Evolutionary conservation across 1,140 invertebrate genomes (phyloP).

Genomic region (Neodiprion virginianus): DNA sequence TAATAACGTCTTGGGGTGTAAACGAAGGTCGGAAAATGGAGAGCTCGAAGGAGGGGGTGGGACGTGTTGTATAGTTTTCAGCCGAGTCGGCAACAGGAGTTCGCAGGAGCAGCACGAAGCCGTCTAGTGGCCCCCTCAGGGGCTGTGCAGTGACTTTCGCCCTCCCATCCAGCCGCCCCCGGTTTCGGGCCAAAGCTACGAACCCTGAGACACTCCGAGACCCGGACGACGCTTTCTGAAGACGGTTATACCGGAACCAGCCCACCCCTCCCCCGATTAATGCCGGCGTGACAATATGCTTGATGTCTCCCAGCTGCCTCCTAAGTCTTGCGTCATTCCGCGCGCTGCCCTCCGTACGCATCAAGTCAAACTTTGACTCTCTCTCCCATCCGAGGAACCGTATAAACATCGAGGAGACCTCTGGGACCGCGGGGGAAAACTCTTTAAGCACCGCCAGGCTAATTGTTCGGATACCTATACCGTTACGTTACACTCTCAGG

Average conservation of each 20-base stretch:
- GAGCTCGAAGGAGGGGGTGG: neutral
- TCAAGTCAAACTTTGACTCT: slow-evolving; percentile 21
- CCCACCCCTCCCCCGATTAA: slow-evolving; percentile 24
- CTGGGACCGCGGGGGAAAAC: slow-evolving; percentile 30
- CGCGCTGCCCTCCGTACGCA: neutral
- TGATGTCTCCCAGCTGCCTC: slow-evolving; percentile 33
- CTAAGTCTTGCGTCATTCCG: slow-evolving; percentile 23
- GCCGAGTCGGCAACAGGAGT: slow-evolving; percentile 52
- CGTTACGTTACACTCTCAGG: slow-evolving; percentile 9
- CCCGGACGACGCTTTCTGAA: neutral
- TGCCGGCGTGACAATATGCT: slow-evolving; percentile 29
- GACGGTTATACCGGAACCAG: slow-evolving; percentile 21
- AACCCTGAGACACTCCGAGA: neutral
- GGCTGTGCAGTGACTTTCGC: slow-evolving; percentile 55
- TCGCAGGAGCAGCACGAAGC: slow-evolving; percentile 47
- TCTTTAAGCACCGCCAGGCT: slow-evolving; percentile 10
- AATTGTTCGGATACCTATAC: slow-evolving; percentile 15
- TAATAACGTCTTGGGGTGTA: neutral
- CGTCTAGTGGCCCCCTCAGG: slow-evolving; percentile 56
- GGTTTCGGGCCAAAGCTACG: neutral
- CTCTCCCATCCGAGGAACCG: slow-evolving; percentile 26
- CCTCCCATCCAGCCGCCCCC: slow-evolving; percentile 16
- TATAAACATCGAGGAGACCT: slow-evolving; percentile 41
- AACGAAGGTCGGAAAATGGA: neutral
- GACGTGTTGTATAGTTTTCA: slow-evolving; percentile 36